phyloP scores from a whole-genome alignment of 2,888 invertebrate species.

The Morinoia aosen region DNA sequence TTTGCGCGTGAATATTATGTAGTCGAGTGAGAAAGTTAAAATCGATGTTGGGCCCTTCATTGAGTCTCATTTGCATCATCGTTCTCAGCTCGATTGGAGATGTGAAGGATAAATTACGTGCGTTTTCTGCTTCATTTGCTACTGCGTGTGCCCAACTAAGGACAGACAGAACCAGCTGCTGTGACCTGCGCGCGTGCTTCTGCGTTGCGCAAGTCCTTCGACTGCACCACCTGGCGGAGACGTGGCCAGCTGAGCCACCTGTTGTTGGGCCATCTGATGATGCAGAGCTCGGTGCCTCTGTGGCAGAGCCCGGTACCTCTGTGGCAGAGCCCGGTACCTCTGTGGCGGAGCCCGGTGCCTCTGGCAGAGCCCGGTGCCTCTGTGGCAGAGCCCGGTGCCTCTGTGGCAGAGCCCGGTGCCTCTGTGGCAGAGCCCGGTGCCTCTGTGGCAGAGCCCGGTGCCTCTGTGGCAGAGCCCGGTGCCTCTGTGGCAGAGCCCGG shows the following conservation, averaged over 20 bases:
- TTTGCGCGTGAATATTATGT: too few species aligned
- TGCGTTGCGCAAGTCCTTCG: not conserved
- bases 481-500: too few species aligned
- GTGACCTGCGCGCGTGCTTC: not conserved
- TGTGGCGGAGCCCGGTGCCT: too few species aligned
- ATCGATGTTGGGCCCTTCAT: not conserved
- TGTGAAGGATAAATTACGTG: not conserved
- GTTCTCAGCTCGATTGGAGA: not conserved
- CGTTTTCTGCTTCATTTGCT: not conserved
- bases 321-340: not conserved
- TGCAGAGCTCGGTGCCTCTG: too few species aligned
- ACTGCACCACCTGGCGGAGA: not conserved
- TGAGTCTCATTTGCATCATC: not conserved
- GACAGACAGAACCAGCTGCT: not conserved
- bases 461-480: too few species aligned
- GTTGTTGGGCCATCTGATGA: too few species aligned
- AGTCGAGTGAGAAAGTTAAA: too few species aligned
- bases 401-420: too few species aligned
- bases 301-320: not conserved
- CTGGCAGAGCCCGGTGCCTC: too few species aligned
- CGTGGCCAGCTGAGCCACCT: not conserved
- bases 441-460: too few species aligned
- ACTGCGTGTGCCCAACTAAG: not conserved
- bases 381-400: too few species aligned
- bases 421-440: too few species aligned